A percentile compares a stretch with the other conserved stretches of the same genome.
phyloP scores from a whole-genome alignment of 2,797 vertebrate species.

The Crypturellus tataupa region DNA sequence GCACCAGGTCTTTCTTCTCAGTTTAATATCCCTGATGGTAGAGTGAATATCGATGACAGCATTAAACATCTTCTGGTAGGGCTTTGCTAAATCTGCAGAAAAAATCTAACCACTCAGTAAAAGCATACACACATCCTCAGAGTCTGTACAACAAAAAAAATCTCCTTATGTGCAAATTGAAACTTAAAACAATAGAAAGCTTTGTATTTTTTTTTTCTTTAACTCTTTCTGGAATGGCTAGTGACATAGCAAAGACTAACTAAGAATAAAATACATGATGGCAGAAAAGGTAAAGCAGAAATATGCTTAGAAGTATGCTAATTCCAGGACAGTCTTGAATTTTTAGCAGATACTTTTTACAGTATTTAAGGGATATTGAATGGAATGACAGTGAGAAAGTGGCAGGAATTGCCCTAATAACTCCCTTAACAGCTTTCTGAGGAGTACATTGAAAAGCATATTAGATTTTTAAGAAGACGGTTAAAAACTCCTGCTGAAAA shows the following conservation, averaged over 20 bases:
- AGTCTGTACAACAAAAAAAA: not conserved
- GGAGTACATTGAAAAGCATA: constrained; percentile 1
- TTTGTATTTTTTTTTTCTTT: not conserved
- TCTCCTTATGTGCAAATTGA: not conserved
- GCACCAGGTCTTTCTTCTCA: constrained; percentile 43
- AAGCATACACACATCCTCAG: not conserved
- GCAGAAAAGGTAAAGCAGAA: not conserved
- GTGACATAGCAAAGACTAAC: not conserved
- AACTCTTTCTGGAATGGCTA: not conserved
- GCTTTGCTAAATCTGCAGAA: constrained; percentile 37
- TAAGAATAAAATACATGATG: not conserved
- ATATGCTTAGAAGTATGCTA: not conserved
- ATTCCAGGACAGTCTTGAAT: constrained; percentile 4
- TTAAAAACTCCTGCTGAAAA: constrained; percentile 22
- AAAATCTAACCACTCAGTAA: not conserved
- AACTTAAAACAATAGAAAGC: constrained; percentile 26
- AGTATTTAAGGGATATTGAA: constrained; percentile 13
- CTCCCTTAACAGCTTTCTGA: not conserved
- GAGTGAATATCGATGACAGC: constrained; percentile 44
- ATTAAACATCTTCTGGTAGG: constrained; percentile 44
- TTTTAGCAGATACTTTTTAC: constrained; percentile 35
- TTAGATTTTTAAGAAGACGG: not conserved
- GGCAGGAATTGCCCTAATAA: constrained; percentile 31
- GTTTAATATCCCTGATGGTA: constrained; percentile 54
- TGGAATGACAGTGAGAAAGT: constrained; percentile 10